phyloP scores from a whole-genome alignment of 2,113 vertebrate species.

The Anguilla rostrata region DNA sequence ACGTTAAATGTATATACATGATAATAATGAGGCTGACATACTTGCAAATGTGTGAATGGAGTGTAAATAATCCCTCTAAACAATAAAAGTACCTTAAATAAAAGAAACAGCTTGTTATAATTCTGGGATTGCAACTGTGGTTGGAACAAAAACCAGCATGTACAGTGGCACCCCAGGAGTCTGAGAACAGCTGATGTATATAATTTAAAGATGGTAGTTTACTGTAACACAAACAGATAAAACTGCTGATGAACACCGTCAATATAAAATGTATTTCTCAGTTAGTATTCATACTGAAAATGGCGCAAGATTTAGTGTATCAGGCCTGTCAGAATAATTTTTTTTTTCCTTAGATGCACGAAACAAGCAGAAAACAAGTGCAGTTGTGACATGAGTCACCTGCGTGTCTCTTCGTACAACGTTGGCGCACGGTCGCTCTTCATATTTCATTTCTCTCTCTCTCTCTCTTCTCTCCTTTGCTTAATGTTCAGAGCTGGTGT shows the following conservation, averaged over 20 bases:
- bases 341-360: background rate
- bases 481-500: slow-evolving; percentile 3
- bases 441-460: slow-evolving; percentile 8
- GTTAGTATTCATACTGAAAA: background rate
- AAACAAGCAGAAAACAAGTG: background rate
- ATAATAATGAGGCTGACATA: too few relatives aligned
- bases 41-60: too few relatives aligned
- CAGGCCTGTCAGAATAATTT: background rate
- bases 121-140: too few relatives aligned
- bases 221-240: background rate
- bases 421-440: background rate
- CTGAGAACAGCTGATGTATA: background rate
- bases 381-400: slow-evolving; percentile 7
- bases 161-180: too few relatives aligned
- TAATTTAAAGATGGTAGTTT: background rate
- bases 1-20: too few relatives aligned
- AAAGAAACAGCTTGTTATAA: too few relatives aligned
- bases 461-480: background rate
- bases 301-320: background rate
- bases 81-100: too few relatives aligned
- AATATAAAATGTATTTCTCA: background rate
- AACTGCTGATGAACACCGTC: background rate
- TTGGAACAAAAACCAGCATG: too few relatives aligned
- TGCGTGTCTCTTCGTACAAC: background rate
- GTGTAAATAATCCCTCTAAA: too few relatives aligned